A percentile compares a stretch with the other conserved stretches of the same genome.
Conservation (phyloP, 2,797 vertebrate genomes). For the Eulemur albifrons region DNA sequence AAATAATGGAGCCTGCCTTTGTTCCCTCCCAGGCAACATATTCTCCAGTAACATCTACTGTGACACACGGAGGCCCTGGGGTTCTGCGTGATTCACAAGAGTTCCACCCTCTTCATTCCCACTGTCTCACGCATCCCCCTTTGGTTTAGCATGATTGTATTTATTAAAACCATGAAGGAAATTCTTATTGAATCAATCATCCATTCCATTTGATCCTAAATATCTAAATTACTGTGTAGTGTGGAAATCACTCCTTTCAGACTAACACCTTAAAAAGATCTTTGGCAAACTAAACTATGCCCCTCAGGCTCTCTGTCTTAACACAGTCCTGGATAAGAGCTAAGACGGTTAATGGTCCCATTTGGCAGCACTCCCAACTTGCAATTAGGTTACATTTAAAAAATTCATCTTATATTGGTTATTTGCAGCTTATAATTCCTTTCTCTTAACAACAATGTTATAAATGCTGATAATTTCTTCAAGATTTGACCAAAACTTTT, state of each 20-base stretch:
- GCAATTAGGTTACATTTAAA: not conserved
- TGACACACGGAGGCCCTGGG: not conserved
- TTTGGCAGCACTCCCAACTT: not conserved
- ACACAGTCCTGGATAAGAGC: not conserved
- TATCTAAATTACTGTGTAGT: conserved; percentile 26
- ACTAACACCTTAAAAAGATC: conserved; percentile 22
- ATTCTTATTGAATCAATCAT: conserved; percentile 17
- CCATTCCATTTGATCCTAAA: not conserved
- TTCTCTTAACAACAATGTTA: not conserved
- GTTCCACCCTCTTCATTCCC: not conserved
- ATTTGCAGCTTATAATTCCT: not conserved
- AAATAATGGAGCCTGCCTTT: not conserved
- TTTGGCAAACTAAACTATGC: conserved; percentile 1
- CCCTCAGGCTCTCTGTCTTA: not conserved
- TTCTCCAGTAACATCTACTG: not conserved
- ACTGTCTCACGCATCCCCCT: not conserved
- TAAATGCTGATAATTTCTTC: not conserved
- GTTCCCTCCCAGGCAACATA: not conserved
- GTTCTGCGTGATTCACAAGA: not conserved
- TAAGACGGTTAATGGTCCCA: not conserved
- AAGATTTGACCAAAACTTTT: not conserved
- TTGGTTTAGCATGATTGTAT: not conserved
- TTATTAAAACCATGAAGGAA: conserved; percentile 47
- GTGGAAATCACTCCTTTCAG: conserved; percentile 30
- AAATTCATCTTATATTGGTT: not conserved